phyloP scores from a whole-genome alignment of 2,113 vertebrate genomes.

The Pterocles burchelli region DNA sequence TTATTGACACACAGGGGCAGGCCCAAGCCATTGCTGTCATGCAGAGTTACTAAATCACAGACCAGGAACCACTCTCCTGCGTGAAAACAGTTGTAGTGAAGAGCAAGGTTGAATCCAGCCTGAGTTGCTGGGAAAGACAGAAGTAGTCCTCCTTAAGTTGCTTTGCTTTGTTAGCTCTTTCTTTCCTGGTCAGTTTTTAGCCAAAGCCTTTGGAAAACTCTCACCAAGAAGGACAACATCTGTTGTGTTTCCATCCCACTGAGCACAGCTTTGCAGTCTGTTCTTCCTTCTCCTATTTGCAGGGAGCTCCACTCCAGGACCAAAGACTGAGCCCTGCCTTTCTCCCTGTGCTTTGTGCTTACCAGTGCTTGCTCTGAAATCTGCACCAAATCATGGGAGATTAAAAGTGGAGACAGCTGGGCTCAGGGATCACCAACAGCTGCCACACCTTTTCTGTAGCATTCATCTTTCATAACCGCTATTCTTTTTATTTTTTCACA shows the following conservation, averaged over 20 bases:
- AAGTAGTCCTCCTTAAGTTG: not conserved
- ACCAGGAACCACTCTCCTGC: not conserved
- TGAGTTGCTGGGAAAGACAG: not conserved
- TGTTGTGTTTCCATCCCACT: not conserved
- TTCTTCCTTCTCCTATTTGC: not conserved
- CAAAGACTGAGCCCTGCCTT: accelerated
- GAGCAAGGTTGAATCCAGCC: not conserved
- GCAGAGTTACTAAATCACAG: not conserved
- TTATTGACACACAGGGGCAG: not conserved
- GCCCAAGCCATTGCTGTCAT: not conserved
- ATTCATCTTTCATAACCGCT: not conserved
- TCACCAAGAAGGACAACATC: accelerated
- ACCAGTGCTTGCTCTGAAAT: not conserved
- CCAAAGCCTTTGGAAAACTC: not conserved
- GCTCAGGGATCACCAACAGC: not conserved
- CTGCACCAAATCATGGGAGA: not conserved
- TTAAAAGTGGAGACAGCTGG: not conserved
- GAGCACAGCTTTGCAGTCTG: not conserved
- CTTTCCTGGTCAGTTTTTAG: not conserved
- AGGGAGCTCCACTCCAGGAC: not conserved
- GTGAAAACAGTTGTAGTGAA: accelerated
- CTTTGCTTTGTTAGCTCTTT: not conserved
- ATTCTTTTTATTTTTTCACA: not conserved
- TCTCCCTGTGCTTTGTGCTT: not conserved
- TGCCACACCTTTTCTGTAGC: not conserved